Base-by-base conservation (phyloP, 1,140 invertebrate species). In the Drosophila teissieri region DNA sequence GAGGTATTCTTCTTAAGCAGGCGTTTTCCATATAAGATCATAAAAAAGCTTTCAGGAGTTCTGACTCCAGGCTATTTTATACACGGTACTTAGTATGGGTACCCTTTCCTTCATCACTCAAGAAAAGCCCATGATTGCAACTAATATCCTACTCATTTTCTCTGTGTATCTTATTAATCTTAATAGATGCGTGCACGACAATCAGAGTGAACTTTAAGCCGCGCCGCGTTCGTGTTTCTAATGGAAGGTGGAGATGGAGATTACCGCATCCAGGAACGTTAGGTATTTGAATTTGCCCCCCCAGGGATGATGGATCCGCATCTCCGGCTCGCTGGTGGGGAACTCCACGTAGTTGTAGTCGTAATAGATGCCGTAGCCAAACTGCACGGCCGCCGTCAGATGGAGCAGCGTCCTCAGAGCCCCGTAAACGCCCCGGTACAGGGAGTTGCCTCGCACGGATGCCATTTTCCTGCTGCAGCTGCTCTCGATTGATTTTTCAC, bases 231-330 rank as follows among this genome's bases (percentile, higher is more conserved):
- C 60, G 60, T 65, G 46, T 22, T 36, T 36, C 39, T 63, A 54
- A 54, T 63, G 37, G 19, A 19, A 19, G 19, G 19, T 19, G 11
- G n/a, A 44, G 60, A 53, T 94, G n/a, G 27, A 44, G 46, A 68
- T 94, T 94, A 98, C 96, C 93, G 95, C 96, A 94, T 97, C 94
- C 94, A 96, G 95, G 85, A 96, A 97, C 22, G 97, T 98, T 58
- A 98, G 94, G 93, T 96, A 98, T 93, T 97, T 97, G 64, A 97
- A 95, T 93, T 97, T 97, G 74, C 96, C 96, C 58, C 95, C 96
- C 91, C 93, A 94, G 24, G 77, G 78, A 80, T 81, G 78, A 53
- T 92, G 44, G 77, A 92, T 68, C 80, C 84, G 31, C 81, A 93
- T 60, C 93, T 93, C 73, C 31, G 80, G 40, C 24, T 76, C 67